These are phyloP conservation scores for Pithecia hirsuta DNA, from an alignment of 2,797 vertebrate species.

Conservation along the genomic window DNA sequence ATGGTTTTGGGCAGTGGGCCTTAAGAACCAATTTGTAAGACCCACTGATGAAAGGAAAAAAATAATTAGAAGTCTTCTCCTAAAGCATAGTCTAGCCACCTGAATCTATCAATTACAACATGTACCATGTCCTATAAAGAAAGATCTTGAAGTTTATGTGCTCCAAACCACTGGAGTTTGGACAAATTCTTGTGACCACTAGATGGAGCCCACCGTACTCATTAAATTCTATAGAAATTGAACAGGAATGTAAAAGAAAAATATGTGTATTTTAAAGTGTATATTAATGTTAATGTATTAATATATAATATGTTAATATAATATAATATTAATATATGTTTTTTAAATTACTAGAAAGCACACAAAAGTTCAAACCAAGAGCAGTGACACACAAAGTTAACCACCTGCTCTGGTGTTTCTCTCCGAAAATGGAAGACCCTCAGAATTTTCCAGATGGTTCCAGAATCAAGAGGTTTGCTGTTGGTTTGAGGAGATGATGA, in stretches of 20 bases:
- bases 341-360: neutral
- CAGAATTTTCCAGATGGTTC: neutral
- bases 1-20: conserved; percentile 18
- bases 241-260: neutral
- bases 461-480: neutral
- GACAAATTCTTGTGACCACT: conserved; percentile 78
- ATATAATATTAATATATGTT: neutral
- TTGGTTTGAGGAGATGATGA: neutral
- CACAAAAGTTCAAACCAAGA: neutral
- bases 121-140: neutral
- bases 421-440: neutral
- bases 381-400: neutral
- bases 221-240: conserved; percentile 60
- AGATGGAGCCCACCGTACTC: conserved; percentile 86
- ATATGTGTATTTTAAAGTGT: neutral
- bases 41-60: conserved; percentile 47
- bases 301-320: too few relatives aligned
- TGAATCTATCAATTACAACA: conserved; percentile 50
- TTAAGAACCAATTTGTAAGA: neutral
- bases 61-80: conserved; percentile 53
- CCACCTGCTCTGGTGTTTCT: neutral
- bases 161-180: neutral
- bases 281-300: neutral
- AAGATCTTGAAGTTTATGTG: neutral
- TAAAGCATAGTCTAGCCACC: neutral